Evolutionary conservation across 2,797 vertebrate species (phyloP), one percentile per base, ranked within the genome.

Genomic region (Syncerus caffer): DNA sequence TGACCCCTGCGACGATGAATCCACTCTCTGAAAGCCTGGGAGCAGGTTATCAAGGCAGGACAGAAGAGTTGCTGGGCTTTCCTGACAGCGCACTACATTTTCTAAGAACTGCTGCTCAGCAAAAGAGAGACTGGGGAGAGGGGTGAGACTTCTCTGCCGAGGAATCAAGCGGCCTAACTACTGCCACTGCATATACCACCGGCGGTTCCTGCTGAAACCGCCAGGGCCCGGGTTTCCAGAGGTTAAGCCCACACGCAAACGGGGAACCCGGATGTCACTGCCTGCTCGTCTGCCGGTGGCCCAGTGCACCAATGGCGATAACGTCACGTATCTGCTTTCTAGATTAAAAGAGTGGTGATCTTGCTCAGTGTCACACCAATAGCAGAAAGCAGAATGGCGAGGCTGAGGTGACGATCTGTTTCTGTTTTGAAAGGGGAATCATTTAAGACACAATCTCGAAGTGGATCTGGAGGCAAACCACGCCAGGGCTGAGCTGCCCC

Each of bases 391-490:
- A 93, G 76, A 64, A 83, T 1, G 57, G 67, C 2, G 4, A 55
- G 71, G 60, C 29, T 17, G 42, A 91, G 50, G 58, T 12, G 45
- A 31, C 17, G 29, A 27, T 13, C 25, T 58, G 27, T 23, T 51
- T 86, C 67, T 51, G 11, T 64, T 96, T 92, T 53, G 51, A 96
- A 55, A 91, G 71, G 78, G 53, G 90, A 97, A 45, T n/a, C 71
- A 74, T 12, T 45, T 50, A 53, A 74, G 78, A 45, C 27, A n/a
- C 74, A 67, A n/a, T 57, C 55, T 82, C 2, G 2, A 51, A 64
- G 9, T 58, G 88, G n/a, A 38, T 64, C 42, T 78, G 50, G 16
- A 50, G 7, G 15, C 82, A 53, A 17, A 89, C 2, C 4, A 23
- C 8, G 14, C 38, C 51, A 19, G 34, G 93, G 79, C 60, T 34